Percentiles rank a stretch among this genome's conserved stretches.
phyloP scores from a whole-genome alignment of 2,888 invertebrate genomes.

The Flexamia atlantica region DNA sequence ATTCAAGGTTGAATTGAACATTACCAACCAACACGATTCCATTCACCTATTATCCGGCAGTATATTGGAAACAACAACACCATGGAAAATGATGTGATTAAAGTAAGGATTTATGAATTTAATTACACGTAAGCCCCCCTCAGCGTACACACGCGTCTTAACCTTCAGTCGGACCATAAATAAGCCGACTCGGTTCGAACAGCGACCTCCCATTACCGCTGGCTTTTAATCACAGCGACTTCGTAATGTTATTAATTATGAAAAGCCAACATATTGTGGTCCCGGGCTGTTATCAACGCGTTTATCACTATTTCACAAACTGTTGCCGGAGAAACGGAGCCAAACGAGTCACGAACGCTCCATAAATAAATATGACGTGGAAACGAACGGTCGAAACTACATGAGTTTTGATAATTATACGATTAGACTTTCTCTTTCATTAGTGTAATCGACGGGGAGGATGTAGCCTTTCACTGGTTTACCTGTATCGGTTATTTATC shows the following conservation, averaged over 20 bases:
- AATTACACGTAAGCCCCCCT: constrained; percentile 28
- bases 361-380: constrained; percentile 54
- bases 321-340: constrained; percentile 43
- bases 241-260: constrained; percentile 46
- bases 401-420: constrained; percentile 55
- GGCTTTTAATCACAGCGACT: constrained; percentile 29
- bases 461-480: constrained; percentile 6
- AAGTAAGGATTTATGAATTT: constrained; percentile 21
- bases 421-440: constrained; percentile 56
- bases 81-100: constrained; percentile 17
- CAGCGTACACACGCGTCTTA: not conserved
- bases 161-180: constrained; percentile 14
- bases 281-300: constrained; percentile 30
- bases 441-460: constrained; percentile 35
- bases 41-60: not conserved
- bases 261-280: constrained; percentile 50
- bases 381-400: constrained; percentile 46
- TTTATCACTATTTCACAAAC: constrained; percentile 51
- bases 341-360: constrained; percentile 34
- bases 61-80: not conserved
- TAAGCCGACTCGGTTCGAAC: not conserved
- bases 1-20: too few relatives aligned
- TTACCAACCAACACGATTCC: too few relatives aligned
- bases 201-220: constrained; percentile 27
- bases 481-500: constrained; percentile 35